Evolutionary conservation across 2,113 vertebrate genomes (phyloP), one percentile per base, ranked within the genome.

Genomic region (Irena cyanogastra): DNA sequence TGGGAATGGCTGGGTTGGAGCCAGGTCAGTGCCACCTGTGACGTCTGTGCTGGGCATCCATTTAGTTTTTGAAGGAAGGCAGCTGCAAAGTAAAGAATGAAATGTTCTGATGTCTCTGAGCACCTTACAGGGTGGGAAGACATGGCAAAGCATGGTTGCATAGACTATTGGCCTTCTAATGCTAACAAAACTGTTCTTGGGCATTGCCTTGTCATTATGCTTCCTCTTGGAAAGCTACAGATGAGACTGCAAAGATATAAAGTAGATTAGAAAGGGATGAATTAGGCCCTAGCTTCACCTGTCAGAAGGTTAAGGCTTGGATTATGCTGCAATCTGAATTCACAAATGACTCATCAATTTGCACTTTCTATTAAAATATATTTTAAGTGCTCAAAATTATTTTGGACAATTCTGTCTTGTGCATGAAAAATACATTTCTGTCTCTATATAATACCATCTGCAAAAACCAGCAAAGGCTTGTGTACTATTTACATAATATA

Each of bases 21-120:
- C 61, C 8, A 77, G 24, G 65, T 23, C 30, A 76, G 23, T 1
- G 3, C 4, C 5, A 2, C 26, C 27, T 1, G 0, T 1, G 4
- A 85, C 7, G 13, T 24, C 17, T 82, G 33, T 78, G 64, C 24
- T 70, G 30, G 26, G 11, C 16, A 71, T 57, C 16, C 33, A 11
- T 7, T 16, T 28, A 26, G 7, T 72, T 78, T 31, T 60, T 60
- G 44, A 88, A 90, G 41, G 37, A 72, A 69, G 12, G 11, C 20
- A 88, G 16, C 6, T 57, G 37, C 11, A 57, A 37, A 24, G 18
- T 44, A 57, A 77, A 63, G 14, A 74, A 78, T 13, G 3, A 85
- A 85, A 66, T 57, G 10, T 18, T 88, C 45, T 61, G 31, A 26
- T 42, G 37, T 35, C 31, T 57, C n/a, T 54, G 44, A 45, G n/a